A percentile compares a stretch with the other conserved stretches of the same genome.
Evolutionary conservation across 2,797 vertebrate genomes (phyloP).

Genomic region (Pampus argenteus): DNA sequence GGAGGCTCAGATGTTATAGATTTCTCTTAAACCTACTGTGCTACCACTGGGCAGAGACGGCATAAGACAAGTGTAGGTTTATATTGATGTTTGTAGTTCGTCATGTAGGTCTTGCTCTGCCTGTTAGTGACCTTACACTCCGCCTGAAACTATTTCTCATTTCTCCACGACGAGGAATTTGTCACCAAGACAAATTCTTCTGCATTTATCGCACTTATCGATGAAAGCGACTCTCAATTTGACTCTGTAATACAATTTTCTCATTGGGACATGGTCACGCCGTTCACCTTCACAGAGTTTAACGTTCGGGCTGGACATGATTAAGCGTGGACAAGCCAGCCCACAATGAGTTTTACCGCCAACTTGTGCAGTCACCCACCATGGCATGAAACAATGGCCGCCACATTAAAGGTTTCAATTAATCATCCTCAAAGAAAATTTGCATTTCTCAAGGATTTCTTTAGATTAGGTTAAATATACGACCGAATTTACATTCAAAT

Average conservation of each 20-base stretch:
- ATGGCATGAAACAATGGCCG: constrained; percentile 63
- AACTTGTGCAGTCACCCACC: constrained; percentile 53
- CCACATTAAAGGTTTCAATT: constrained; percentile 73
- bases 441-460: constrained; percentile 68
- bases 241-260: constrained; percentile 47
- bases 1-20: constrained; percentile 12
- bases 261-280: constrained; percentile 49
- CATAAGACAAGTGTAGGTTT: constrained; percentile 5
- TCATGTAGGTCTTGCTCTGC: not conserved
- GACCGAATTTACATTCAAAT: constrained; percentile 76
- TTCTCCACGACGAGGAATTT: constrained; percentile 13
- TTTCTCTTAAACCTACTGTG: constrained; percentile 15
- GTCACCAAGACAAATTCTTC: constrained; percentile 24
- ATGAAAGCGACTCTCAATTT: constrained; percentile 46
- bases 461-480: constrained; percentile 55
- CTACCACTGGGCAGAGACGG: not conserved
- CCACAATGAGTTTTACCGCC: constrained; percentile 50
- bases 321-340: constrained; percentile 48
- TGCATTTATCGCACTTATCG: constrained; percentile 30
- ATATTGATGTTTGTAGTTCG: not conserved
- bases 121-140: constrained; percentile 13
- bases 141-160: constrained; percentile 24
- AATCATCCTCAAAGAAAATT: constrained; percentile 65
- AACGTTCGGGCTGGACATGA: constrained; percentile 55
- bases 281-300: constrained; percentile 76